Evolutionary conservation across 2,797 vertebrate genomes (phyloP), one percentile per base, ranked within the genome.

Genomic region (Pseudotriccus pelzelni): DNA sequence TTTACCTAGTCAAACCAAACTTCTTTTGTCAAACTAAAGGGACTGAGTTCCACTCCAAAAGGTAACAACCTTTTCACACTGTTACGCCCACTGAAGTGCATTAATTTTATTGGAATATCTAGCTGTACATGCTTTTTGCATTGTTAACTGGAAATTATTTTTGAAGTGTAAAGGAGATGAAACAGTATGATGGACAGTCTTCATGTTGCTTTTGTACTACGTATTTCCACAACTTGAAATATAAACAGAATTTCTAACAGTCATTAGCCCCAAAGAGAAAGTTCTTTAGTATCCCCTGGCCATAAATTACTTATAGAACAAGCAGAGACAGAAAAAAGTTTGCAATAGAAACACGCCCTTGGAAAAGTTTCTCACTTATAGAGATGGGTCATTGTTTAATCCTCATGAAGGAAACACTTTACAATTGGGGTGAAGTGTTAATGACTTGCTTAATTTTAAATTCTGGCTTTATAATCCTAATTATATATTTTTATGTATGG

Each of bases 151-250:
- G 58, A 75, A 78, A 43, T 58, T n/a, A 17, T 27, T 64, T 92
- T 67, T 83, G 55, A 83, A 77, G 10, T 19, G 34, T 19, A 20
- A 83, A 68, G 43, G 67, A 75, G 58, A 27, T 27, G 43, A 70
- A 72, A 16, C 14, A 22, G 37, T 39, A 22, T 56, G 30, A 72
- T 81, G 78, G n/a, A 43, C 70, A n/a, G 30, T 32, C 30, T 70
- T 78, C n/a, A 28, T 34, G 30, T 28, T 78, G 50, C 37, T 70
- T 28, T 67, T 83, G 11, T 79, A 24, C 34, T 58, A 9, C 17
- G 5, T 72, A n/a, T 84, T 95, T 94, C 66, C 69, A 84, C 53
- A 90, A 55, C 56, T 46, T 34, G n/a, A 92, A 94, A 76, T 36
- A 74, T 36, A 75, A 72, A 62, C 53, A 82, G 86, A 58, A 73